Percentiles rank a stretch among this genome's conserved stretches.
These are phyloP conservation scores for Cynaeus angustus DNA, from an alignment of 2,888 invertebrate genomes.

Conservation along the genomic window DNA sequence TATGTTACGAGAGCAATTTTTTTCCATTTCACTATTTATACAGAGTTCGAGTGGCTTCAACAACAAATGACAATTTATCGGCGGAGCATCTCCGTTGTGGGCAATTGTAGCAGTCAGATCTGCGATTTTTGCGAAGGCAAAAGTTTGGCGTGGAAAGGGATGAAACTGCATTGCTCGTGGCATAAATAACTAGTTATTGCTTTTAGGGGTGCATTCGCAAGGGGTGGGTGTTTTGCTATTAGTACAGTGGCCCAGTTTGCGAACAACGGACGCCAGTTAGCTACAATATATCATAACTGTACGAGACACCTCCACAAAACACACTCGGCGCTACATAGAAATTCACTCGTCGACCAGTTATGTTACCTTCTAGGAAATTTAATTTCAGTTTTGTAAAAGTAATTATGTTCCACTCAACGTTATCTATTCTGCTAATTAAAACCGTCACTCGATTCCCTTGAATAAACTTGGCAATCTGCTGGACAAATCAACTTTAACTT, in stretches of 20 bases:
- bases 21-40: constrained; percentile 34
- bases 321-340: constrained; percentile 49
- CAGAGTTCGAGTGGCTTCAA: constrained; percentile 12
- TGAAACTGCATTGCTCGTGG: constrained; percentile 46
- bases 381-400: constrained; percentile 39
- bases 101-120: neutral
- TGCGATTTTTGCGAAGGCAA: constrained; percentile 23
- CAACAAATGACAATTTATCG: constrained; percentile 39
- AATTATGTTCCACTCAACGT: constrained; percentile 33
- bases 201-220: constrained; percentile 43
- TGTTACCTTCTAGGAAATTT: constrained; percentile 43
- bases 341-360: constrained; percentile 45
- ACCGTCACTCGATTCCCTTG: constrained; percentile 25
- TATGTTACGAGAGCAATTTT: constrained; percentile 44
- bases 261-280: constrained; percentile 57
- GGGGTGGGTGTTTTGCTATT: constrained; percentile 51
- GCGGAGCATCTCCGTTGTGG: neutral
- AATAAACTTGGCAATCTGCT: constrained; percentile 23
- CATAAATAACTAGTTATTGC: constrained; percentile 52
- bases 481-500: constrained; percentile 30
- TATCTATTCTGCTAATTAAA: constrained; percentile 37
- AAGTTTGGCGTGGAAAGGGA: constrained; percentile 32
- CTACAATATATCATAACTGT: constrained; percentile 57
- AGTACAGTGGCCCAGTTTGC: constrained; percentile 57
- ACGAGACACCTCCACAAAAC: constrained; percentile 57